Conservation (phyloP, 2,113 vertebrate genomes). For the Catharus fuscescens region DNA sequence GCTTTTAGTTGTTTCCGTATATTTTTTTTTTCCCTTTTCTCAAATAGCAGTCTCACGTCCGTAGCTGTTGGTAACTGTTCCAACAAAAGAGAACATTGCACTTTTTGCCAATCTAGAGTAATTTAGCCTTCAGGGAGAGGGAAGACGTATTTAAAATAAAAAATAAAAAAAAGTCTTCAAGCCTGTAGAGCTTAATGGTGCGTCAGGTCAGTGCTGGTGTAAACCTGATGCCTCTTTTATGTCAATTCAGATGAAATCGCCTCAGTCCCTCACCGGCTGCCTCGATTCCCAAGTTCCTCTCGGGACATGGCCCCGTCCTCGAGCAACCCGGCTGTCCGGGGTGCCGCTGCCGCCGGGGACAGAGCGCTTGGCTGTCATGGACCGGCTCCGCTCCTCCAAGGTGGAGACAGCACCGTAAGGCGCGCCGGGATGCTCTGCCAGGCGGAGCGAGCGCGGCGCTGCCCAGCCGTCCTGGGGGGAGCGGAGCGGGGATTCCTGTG, state of each 20-base stretch:
- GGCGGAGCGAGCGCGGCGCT: background rate
- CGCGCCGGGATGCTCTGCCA: background rate
- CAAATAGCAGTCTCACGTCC: background rate
- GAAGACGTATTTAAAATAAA: background rate
- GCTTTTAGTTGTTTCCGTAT: background rate
- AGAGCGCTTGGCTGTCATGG: fast-evolving
- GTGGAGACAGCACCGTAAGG: background rate
- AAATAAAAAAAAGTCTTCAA: background rate
- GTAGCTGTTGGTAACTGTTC: background rate
- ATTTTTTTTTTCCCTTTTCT: background rate
- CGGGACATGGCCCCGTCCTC: background rate
- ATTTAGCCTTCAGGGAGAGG: background rate
- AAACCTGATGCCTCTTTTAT: background rate
- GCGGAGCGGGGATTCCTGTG: background rate
- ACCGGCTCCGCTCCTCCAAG: background rate
- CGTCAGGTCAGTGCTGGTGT: background rate
- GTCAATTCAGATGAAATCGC: background rate
- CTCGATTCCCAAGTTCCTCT: background rate
- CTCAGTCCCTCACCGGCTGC: background rate
- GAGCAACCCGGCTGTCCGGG: background rate
- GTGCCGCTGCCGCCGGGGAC: too few relatives aligned
- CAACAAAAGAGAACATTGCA: background rate
- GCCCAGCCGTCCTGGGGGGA: background rate
- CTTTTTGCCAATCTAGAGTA: background rate
- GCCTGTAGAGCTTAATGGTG: background rate